Base-by-base conservation (phyloP, 2,888 invertebrate genomes). In the Orthosia incerta region DNA sequence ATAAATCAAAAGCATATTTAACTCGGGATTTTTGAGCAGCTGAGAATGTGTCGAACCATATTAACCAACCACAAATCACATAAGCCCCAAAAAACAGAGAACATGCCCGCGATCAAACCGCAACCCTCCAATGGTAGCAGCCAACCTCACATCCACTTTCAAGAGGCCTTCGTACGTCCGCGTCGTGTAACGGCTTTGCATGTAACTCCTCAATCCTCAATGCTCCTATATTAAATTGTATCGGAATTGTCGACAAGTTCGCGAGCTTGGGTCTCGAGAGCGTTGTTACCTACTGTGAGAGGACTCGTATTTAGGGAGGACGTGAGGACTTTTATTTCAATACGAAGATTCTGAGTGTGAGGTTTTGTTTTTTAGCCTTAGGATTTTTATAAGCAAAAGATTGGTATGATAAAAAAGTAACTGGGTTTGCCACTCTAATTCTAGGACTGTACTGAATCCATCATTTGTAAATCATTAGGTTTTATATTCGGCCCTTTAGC, bases 141-240 rank as follows among this genome's bases (percentile, higher is more conserved):
- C 31, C 26, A 56, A 26, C 39, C n/a, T 39, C 63, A 59, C 64
- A 73, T 75, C 61, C 23, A 73, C 56, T 79, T 74, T 82, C 11
- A 69, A 86, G 82, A 56, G 74, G 70, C 51, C 73, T 67, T 65
- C 74, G 71, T 61, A 59, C 73, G 3, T 26, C n/a, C n/a, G n/a
- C n/a, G 79, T 77, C 62, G 74, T 64, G 70, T 79, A 69, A 74
- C 74, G 77, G 53, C 71, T 75, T 84, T 75, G 74, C 76, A 78
- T 83, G 73, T 64, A 68, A 79, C 84, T 71, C 70, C 76, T 78
- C 75, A 65, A 61, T 63, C 69, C 79, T 69, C 68, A 86, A 86
- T 71, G 79, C 78, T 74, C 67, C 78, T 26, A 74, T 79, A 84
- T 84, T 87, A 87, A 87, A 83, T 77, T 82, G 83, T 82, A 78